Conservation (phyloP, 1,140 invertebrate species). For the Bombus superbus region DNA sequence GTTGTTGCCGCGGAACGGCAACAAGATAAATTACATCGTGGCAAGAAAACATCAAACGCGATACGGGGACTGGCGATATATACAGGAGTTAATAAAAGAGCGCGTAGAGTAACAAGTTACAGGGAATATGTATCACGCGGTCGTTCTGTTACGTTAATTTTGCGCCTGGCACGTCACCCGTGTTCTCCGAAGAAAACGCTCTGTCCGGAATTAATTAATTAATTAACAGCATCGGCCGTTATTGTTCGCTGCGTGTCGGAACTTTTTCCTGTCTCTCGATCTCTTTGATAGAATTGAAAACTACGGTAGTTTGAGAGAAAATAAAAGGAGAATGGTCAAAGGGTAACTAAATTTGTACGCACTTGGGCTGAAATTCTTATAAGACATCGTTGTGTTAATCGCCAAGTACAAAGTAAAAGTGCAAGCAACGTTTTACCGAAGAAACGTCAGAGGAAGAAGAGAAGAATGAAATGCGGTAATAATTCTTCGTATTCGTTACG, state of each 20-base stretch:
- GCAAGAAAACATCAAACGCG: slow-evolving; percentile 23
- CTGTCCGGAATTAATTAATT: not conserved
- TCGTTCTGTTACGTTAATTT: not conserved
- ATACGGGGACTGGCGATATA: not conserved
- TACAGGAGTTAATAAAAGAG: slow-evolving; percentile 18
- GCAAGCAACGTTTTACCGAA: too few species aligned
- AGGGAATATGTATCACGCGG: not conserved
- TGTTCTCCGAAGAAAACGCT: not conserved
- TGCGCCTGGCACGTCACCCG: not conserved
- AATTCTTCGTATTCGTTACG: too few species aligned
- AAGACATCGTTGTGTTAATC: too few species aligned
- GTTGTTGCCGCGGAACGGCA: slow-evolving; percentile 23
- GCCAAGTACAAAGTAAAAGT: too few species aligned
- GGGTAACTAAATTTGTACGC: too few species aligned
- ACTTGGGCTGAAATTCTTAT: too few species aligned
- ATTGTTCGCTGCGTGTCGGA: not conserved
- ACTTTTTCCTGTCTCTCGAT: not conserved
- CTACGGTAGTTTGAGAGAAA: not conserved
- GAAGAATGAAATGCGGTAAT: too few species aligned
- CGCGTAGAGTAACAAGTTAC: not conserved
- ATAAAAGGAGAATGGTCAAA: too few species aligned
- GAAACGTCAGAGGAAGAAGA: too few species aligned
- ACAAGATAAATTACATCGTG: slow-evolving; percentile 31
- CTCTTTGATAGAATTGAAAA: not conserved
- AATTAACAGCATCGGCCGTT: not conserved